Base-by-base conservation (phyloP, 2,888 invertebrate species). In the Achlya flavicornis region DNA sequence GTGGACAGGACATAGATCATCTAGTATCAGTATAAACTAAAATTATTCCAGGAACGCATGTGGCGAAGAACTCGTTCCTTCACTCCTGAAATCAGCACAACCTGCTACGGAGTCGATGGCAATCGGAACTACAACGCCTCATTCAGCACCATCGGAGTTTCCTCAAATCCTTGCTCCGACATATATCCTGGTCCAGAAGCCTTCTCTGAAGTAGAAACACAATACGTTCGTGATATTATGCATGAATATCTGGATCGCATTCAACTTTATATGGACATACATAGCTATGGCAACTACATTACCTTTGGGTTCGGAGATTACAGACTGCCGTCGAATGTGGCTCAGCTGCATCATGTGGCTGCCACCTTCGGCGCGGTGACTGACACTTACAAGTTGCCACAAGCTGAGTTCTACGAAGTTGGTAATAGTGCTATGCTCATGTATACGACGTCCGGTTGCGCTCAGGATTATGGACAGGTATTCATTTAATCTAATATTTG, bases 201-300 rank as follows among this genome's bases (percentile, higher is more conserved):
- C 4, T 96, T 96, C 87, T 96, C 96, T 0, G 96, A 96, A 79
- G 88, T 92, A 0, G 97, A 97, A 86, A 95, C 94, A 0, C 76
- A 82, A 64, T 89, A 85, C 70, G 75, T 97, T 1, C 88, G 95
- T 16, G 94, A 95, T 68, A 91, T 95, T 58, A 84, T 97, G 61
- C 62, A 68, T 0, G 78, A 83, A 43, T 62, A 87, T 61, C 10
- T 74, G 0, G 74, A 75, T 35, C 66, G 87, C 0, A 74, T 68
- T 11, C 79, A 84, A 62, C 19, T 86, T 3, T 86, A 79, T 66
- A 77, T 97, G 67, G 95, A 96, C 8, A 89, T 97, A 41, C 97
- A 97, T 83, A 96, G 97, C 10, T 96, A 95, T 72, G 97, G 96
- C 35, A 94, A 94, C 74, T 95, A 93, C 71, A 76, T 96, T 61